Evolutionary conservation across 2,113 vertebrate genomes (phyloP), one percentile per base, ranked within the genome.

Genomic region (Alosa alosa): DNA sequence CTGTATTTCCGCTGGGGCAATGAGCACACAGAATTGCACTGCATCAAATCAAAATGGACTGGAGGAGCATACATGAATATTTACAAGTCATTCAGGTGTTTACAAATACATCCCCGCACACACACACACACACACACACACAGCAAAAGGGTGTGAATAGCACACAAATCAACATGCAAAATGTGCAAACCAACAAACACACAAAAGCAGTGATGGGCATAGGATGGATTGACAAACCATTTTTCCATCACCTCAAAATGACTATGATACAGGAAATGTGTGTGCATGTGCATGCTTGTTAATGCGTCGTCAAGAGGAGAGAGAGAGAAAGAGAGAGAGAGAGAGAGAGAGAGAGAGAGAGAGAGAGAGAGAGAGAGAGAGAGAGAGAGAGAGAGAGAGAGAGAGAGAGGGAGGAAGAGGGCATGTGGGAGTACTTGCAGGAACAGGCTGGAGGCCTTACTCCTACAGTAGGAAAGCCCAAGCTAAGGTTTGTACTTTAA

Each of bases 121-220:
- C 85, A 81, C 84, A 86, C 85, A 84, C 64, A 84, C 52, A 82
- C 31, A 84, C 39, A 55, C 83, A 78, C 31, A 39, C 52, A 60
- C 82, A 22, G 55, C 18, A 22, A 60, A 60, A 60, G 55, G 55
- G 52, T 18, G 18, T 60, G 55, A 60, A 60, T 20, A 60, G 20
- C 18, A 60, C 55, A 60, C 55, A 60, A 22, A 60, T 20, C 55
- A 60, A 60, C 55, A 60, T 60, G 55, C 18, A 22, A 20, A 60
- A 60, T 60, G 55, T 60, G 55, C 6, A 60, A 60, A 60, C 55
- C 18, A 20, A 22, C 55, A 60, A 17, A 55, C 15, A 55, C 1
- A 20, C 13, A 55, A 55, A 55, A 55, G 52, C 52, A 18, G 52
- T 18, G 52, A 55, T 55, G 18, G 3, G 20, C 20, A 3, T 6